Evolutionary conservation across 2,888 invertebrate species (phyloP).

Genomic region (Spodoptera picta): DNA sequence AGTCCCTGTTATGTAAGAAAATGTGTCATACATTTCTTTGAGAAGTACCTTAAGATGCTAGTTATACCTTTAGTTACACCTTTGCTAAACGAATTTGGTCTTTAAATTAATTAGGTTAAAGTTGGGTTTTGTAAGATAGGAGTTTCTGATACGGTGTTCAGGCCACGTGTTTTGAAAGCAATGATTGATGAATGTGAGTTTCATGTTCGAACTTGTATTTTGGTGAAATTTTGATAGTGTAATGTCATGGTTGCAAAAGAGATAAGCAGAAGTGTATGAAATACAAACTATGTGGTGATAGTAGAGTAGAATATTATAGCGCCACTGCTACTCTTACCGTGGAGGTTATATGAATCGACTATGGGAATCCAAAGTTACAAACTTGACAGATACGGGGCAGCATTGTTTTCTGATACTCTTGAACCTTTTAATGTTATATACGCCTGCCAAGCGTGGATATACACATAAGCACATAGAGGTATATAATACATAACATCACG

Average conservation of each 20-base stretch:
- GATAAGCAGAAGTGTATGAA: constrained; percentile 7
- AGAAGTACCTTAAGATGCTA: constrained; percentile 37
- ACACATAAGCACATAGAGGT: too few relatives aligned
- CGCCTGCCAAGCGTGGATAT: too few relatives aligned
- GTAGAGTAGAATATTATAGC: too few relatives aligned
- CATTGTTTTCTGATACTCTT: too few relatives aligned
- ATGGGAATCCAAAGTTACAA: too few relatives aligned
- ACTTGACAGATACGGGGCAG: too few relatives aligned
- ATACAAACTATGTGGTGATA: too few relatives aligned
- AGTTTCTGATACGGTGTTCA: constrained; percentile 4
- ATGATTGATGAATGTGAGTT: constrained; percentile 51
- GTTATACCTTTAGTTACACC: constrained; percentile 24
- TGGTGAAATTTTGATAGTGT: constrained; percentile 42
- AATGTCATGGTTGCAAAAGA: constrained; percentile 23
- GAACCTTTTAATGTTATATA: too few relatives aligned
- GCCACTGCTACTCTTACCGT: too few relatives aligned
- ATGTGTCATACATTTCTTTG: constrained; percentile 44
- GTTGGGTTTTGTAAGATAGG: constrained; percentile 20
- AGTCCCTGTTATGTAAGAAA: constrained; percentile 31
- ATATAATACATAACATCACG: too few relatives aligned
- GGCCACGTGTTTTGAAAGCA: constrained; percentile 34
- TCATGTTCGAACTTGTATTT: constrained; percentile 32
- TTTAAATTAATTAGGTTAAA: constrained; percentile 2
- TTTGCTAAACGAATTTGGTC: constrained; percentile 2
- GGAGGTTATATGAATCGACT: too few relatives aligned